Evolutionary conservation across 2,888 invertebrate species (phyloP).

Genomic region (Atethmia centrago): DNA sequence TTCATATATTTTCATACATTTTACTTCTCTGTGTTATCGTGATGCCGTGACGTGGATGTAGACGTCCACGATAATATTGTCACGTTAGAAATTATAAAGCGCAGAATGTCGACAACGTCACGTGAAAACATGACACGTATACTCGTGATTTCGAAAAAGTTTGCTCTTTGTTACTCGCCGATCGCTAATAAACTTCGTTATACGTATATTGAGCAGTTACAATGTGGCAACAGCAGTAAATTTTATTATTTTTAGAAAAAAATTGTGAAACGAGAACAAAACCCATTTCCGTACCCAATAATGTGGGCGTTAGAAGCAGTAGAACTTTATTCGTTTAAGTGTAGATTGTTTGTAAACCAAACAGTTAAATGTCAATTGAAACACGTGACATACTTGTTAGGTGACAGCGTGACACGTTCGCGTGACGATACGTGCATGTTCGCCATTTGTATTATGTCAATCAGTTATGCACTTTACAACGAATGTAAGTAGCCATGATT

Average conservation of each 20-base stretch:
- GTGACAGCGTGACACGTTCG: slow-evolving; percentile 15
- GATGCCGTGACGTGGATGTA: too few species aligned
- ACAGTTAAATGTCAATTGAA: slow-evolving; percentile 21
- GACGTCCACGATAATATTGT: too few species aligned
- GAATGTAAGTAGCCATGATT: background rate
- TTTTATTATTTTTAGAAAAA: background rate
- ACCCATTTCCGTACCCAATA: background rate
- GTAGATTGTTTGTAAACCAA: slow-evolving; percentile 6
- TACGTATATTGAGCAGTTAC: too few species aligned
- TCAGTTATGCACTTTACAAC: background rate
- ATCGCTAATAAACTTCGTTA: too few species aligned
- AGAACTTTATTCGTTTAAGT: slow-evolving; percentile 12
- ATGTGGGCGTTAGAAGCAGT: background rate
- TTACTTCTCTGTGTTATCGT: too few species aligned
- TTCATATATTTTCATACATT: too few species aligned
- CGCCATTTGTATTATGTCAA: slow-evolving; percentile 21
- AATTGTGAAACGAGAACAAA: background rate
- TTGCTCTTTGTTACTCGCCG: too few species aligned
- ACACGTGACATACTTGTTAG: slow-evolving; percentile 18
- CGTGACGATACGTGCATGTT: slow-evolving; percentile 8
- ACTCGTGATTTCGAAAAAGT: too few species aligned
- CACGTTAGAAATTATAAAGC: too few species aligned
- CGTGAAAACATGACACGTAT: too few species aligned
- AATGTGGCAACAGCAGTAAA: too few species aligned
- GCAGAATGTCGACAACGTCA: too few species aligned